Evolutionary conservation across 2,888 invertebrate genomes (phyloP).

Genomic region (Epirrhoe alternata): DNA sequence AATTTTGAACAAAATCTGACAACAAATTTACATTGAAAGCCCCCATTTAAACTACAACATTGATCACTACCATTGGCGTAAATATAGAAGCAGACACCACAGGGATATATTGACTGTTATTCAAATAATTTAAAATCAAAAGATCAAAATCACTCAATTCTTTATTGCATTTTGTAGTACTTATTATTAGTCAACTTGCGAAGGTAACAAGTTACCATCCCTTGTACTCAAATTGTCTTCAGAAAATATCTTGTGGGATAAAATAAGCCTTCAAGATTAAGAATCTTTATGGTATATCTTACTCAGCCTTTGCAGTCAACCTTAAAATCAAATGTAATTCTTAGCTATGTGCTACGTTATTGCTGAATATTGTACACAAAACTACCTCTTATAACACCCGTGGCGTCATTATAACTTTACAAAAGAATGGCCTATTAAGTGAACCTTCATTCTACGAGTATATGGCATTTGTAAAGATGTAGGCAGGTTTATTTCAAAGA

Average conservation of each 20-base stretch:
- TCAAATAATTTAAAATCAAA: slow-evolving; percentile 13
- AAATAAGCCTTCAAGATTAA: not conserved
- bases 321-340: not conserved
- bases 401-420: not conserved
- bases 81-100: slow-evolving; percentile 9
- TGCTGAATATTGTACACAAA: slow-evolving; percentile 8
- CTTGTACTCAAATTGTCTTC: not conserved
- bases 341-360: slow-evolving; percentile 5
- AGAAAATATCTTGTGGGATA: not conserved
- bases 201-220: slow-evolving; percentile 6
- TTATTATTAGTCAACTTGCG: slow-evolving; percentile 13
- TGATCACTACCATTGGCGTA: slow-evolving; percentile 15
- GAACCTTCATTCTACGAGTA: not conserved
- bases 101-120: slow-evolving; percentile 11
- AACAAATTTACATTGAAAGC: slow-evolving; percentile 16
- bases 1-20: slow-evolving; percentile 19
- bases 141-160: slow-evolving; percentile 10
- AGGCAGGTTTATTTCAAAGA: too few relatives aligned
- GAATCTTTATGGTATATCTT: not conserved
- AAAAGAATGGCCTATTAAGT: not conserved
- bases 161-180: slow-evolving; percentile 18
- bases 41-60: slow-evolving; percentile 23
- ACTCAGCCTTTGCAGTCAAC: slow-evolving; percentile 8
- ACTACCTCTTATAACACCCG: not conserved
- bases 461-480: too few relatives aligned